These are phyloP conservation scores for Zaprionus vittiger DNA, from an alignment of 1,140 invertebrate genomes.

Conservation along the genomic window DNA sequence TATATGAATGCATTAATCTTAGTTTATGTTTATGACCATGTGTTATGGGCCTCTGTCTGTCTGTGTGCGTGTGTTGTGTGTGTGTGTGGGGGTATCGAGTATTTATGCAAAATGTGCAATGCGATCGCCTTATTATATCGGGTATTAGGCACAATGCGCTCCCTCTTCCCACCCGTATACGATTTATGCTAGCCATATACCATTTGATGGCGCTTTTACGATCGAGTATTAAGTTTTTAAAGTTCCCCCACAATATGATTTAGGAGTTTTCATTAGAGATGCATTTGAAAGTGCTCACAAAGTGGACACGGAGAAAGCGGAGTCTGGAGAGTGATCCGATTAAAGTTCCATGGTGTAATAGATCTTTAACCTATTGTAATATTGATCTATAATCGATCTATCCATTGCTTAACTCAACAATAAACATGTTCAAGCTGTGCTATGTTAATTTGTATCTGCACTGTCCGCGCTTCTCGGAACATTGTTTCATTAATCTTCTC, in stretches of 20 bases:
- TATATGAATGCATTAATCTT: conserved; percentile 81
- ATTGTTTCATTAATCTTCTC: conserved; percentile 63
- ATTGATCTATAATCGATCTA: too few relatives aligned
- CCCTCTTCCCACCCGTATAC: conserved; percentile 58
- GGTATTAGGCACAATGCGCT: conserved; percentile 18
- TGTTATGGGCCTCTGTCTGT: conserved; percentile 7
- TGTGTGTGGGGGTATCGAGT: conserved; percentile 43
- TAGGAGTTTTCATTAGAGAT: background rate
- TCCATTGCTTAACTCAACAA: too few relatives aligned
- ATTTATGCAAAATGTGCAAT: conserved; percentile 72
- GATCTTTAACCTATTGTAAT: too few relatives aligned
- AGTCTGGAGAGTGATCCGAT: background rate
- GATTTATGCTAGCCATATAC: conserved; percentile 41
- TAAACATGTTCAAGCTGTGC: background rate
- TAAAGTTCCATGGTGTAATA: too few relatives aligned
- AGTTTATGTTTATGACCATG: conserved; percentile 73
- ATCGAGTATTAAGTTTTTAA: conserved; percentile 5
- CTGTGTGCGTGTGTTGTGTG: background rate
- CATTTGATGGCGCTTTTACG: conserved; percentile 62
- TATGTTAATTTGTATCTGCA: background rate
- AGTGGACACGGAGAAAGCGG: background rate
- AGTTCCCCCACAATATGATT: background rate
- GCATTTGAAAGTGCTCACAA: too few relatives aligned
- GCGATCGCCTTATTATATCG: conserved; percentile 28
- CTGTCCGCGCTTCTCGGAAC: conserved; percentile 23